Conservation (phyloP, 2,113 vertebrate genomes). For the Orthochromis malagaraziensis region DNA sequence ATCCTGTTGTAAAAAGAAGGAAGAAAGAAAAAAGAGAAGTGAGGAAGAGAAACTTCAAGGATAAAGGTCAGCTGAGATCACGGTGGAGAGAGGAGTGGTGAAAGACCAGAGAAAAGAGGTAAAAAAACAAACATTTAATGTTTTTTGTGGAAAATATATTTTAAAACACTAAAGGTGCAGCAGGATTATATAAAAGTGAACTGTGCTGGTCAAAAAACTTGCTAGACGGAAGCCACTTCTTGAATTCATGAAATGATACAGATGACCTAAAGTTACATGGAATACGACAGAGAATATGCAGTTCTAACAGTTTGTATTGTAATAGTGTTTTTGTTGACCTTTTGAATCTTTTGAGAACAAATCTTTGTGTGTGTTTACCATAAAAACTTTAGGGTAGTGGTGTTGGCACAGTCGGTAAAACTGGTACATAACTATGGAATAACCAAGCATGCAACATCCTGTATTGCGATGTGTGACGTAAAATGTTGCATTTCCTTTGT, state of each 20-base stretch:
- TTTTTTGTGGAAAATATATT: not conserved
- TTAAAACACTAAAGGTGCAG: not conserved
- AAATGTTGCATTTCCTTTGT: not conserved
- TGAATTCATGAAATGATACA: not conserved
- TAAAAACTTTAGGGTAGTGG: not conserved
- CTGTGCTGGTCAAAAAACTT: not conserved
- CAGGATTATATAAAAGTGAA: not conserved
- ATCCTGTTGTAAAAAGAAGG: not conserved
- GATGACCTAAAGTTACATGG: not conserved
- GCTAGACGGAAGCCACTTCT: accelerated
- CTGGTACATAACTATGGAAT: not conserved
- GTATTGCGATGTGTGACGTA: not conserved
- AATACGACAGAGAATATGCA: not conserved
- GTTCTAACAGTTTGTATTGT: not conserved
- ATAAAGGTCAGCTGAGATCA: not conserved
- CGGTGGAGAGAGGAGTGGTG: not conserved
- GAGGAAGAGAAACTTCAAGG: not conserved
- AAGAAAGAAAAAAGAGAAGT: not conserved
- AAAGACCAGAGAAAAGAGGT: not conserved
- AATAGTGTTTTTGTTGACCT: not conserved
- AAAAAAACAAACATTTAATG: not conserved
- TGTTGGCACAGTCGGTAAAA: not conserved
- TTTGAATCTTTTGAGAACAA: not conserved
- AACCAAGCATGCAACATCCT: not conserved
- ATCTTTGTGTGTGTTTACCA: not conserved